Evolutionary conservation across 2,888 invertebrate species (phyloP), one percentile per base, ranked within the genome.

Genomic region (Spilosoma lubricipeda): DNA sequence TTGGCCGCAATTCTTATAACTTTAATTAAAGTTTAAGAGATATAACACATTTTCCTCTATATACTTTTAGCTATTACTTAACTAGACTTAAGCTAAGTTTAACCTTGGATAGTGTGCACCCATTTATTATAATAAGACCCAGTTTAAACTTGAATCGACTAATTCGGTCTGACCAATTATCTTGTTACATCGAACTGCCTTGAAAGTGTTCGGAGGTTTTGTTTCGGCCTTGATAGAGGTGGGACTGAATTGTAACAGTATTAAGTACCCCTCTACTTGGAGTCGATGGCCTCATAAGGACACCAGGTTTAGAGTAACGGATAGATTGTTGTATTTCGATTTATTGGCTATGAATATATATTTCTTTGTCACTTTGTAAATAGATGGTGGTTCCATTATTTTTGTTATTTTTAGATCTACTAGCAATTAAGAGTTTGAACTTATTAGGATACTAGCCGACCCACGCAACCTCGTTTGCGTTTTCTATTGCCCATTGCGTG

Each of bases 261-360:
- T 72, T 73, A 18, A 63, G 67, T 18, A 45, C 59, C 67, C 71
- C 33, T 72, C 74, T 59, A 67, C 52, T 8, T 76, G 72, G 52
- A 81, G 80, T 77, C 80, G 82, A 80, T 74, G 75, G 72, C 81
- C 81, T 82, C 83, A 77, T 71, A 83, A 87, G 87, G 84, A 80
- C 78, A 67, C n/a, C 73, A 64, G n/a, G 66, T 72, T 39, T 72
- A 42, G 30, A 42, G 1, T 64, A 48, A 52, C 59, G 59, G 70
- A 73, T 71, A 76, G 73, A 73, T 72, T 72, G 70, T 69, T 68
- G 69, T 56, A 11, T 66, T 56, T 67, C n/a, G 33, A 64, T 63
- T 71, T 67, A 67, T 52, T 64, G 45, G 18, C 42, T 20, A 18
- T 52, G 30, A 33, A 48, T 63, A n/a, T 8, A 66, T 66, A 39